phyloP scores from a whole-genome alignment of 2,797 vertebrate species.

The Cyprinodon diabolis region DNA sequence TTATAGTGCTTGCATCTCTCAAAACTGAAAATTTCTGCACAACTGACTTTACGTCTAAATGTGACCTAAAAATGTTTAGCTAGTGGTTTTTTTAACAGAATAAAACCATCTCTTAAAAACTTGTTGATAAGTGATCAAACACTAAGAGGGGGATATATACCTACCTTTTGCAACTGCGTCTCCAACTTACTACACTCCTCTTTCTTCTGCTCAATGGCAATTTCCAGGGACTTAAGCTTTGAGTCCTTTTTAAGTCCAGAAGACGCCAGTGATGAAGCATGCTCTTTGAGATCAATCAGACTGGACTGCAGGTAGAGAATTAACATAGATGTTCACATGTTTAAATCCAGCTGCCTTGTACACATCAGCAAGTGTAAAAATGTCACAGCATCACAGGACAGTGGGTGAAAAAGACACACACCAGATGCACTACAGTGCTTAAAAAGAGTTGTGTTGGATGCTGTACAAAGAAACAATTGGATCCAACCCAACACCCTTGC shows the following conservation, averaged over 20 bases:
- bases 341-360: constrained; percentile 17
- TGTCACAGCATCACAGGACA: constrained; percentile 15
- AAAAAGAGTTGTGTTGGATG: constrained; percentile 1
- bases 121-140: neutral
- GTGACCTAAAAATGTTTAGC: neutral
- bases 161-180: constrained; percentile 98
- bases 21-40: neutral
- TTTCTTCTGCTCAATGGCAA: constrained; percentile 99
- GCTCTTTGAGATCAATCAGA: constrained; percentile 98
- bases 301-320: constrained; percentile 86
- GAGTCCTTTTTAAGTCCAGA: constrained; percentile 97
- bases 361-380: constrained; percentile 16
- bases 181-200: constrained; percentile 99
- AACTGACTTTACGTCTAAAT: neutral
- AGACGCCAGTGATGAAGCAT: constrained; percentile 96
- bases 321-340: constrained; percentile 47
- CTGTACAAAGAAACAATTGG: constrained; percentile 16
- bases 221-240: constrained; percentile 98
- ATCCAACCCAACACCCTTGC: constrained; percentile 1
- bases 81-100: neutral
- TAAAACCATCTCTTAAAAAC: neutral
- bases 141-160: constrained; percentile 40
- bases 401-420: neutral
- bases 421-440: neutral
- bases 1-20: neutral